Evolutionary conservation across 1,140 invertebrate species (phyloP), one percentile per base, ranked within the genome.

Genomic region (Notospermus geniculatus): DNA sequence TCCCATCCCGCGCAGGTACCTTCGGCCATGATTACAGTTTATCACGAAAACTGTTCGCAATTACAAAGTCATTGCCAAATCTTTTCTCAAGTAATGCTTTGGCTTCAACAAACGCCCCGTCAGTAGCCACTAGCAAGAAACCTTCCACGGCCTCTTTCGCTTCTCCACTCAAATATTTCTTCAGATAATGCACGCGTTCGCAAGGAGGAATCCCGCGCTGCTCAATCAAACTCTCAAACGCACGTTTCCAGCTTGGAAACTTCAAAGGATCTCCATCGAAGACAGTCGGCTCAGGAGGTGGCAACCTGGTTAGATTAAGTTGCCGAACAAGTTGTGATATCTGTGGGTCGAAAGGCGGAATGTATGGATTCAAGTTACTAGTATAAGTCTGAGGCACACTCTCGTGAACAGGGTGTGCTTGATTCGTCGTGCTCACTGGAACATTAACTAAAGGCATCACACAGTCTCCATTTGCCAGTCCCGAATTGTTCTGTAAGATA

Each of bases 191-290:
- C 27, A 65, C 65, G 59, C 64, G 69, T 63, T 83, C 72, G 85
- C 86, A 75, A 87, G 91, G 89, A 83, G 86, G 86, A 69, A 91
- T 90, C 74, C 87, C 89, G 76, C 91, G 91, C 76, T 89, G 89
- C 50, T 91, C 90, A 57, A 90, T 92, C 71, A 92, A 91, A 83
- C 85, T 91, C 71, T 85, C 89, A 54, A 92, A 92, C 84, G 89
- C 89, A 60, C 87, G 23, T 41, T 63, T 65, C 60, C 64, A 66
- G 19, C 27, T 19, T 7, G 61, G 68, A 58, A 65, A 70, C 39
- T 67, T 43, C 23, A 67, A 23, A 2, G 64, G 64, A 50, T 66
- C 66, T 19, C 66, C 66, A 46, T 32, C 4, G 57, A 70, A 70
- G 1, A 63, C 36, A 23, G 45, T 45, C 23, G 62, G 64, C 45